Conservation (phyloP, 2,113 vertebrate species). For the Dasypus novemcinctus region DNA sequence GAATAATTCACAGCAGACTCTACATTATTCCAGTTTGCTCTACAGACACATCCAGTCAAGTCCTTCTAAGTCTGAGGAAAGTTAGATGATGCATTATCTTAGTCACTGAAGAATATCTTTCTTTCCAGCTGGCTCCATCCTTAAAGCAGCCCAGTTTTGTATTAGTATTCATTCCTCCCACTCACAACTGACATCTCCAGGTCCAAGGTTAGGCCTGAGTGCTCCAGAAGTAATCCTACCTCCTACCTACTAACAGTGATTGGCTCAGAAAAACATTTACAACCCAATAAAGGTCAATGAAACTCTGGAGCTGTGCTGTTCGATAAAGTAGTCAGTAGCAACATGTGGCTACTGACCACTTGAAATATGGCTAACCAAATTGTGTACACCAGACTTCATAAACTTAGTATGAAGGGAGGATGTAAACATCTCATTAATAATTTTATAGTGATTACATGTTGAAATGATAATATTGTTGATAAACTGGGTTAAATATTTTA, state of each 20-base stretch:
- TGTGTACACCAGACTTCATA: background rate
- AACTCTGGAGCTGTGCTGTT: background rate
- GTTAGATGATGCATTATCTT: background rate
- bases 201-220: background rate
- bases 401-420: background rate
- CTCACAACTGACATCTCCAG: constrained; percentile 18
- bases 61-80: constrained; percentile 35
- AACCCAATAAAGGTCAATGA: background rate
- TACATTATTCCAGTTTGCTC: constrained; percentile 32
- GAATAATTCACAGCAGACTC: constrained; percentile 28
- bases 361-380: background rate
- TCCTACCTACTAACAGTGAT: background rate
- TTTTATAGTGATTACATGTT: constrained; percentile 2
- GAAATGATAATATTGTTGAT: constrained; percentile 17
- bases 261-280: constrained; percentile 27
- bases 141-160: background rate
- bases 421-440: constrained; percentile 18
- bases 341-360: background rate
- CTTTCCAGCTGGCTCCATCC: background rate
- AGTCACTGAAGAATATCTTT: constrained; percentile 24
- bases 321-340: background rate
- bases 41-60: background rate
- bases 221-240: constrained; percentile 36
- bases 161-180: background rate
- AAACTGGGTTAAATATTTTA: background rate